Conservation (phyloP, 2,888 invertebrate species). For the Harmothoe impar region DNA sequence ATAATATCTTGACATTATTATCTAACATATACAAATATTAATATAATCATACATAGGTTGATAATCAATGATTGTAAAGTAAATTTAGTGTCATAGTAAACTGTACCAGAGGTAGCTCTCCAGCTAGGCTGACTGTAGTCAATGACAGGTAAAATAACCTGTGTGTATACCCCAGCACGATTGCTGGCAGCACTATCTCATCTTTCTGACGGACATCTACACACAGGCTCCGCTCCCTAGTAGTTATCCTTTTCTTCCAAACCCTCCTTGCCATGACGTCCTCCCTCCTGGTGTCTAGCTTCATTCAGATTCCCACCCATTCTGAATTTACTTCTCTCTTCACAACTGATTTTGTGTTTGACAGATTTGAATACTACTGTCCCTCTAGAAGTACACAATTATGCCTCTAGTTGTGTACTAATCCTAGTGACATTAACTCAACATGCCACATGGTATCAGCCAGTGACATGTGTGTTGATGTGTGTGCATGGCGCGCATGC, state of each 20-base stretch:
- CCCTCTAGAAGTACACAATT: no score
- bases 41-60: no score
- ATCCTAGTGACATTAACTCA: no score
- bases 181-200: background rate
- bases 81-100: background rate
- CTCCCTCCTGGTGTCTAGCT: background rate
- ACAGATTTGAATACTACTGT: no score
- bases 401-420: no score
- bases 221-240: constrained; percentile 4
- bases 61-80: background rate
- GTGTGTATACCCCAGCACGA: constrained; percentile 19
- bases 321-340: background rate
- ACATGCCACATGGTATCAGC: no score
- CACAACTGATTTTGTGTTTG: background rate
- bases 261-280: background rate
- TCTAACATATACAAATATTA: no score
- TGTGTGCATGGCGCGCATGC: no score
- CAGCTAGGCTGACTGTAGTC: constrained; percentile 25
- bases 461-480: no score
- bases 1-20: no score
- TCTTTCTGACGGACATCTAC: constrained; percentile 37
- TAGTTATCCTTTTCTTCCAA: background rate
- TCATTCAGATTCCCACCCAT: background rate
- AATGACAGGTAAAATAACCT: background rate
- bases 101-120: background rate